A percentile compares a stretch with the other conserved stretches of the same genome.
Evolutionary conservation across 2,797 vertebrate genomes (phyloP).

Genomic region (Coregonus suidteri): DNA sequence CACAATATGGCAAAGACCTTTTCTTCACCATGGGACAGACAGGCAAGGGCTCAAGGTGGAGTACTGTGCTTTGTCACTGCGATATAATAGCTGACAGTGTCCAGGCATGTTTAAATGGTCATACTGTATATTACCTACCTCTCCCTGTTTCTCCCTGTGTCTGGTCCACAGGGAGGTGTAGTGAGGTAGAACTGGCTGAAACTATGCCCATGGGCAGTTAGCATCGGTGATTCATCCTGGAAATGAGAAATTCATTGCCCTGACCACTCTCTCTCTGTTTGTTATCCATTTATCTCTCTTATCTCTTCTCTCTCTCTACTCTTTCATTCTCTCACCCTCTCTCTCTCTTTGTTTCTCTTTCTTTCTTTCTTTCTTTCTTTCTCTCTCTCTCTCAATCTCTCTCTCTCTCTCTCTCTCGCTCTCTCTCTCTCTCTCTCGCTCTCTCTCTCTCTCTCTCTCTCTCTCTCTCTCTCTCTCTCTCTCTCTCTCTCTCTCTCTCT

Average conservation of each 20-base stretch:
- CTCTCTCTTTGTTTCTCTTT: too few species aligned
- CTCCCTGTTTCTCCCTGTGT: not conserved
- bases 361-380: too few species aligned
- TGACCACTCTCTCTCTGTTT: not conserved
- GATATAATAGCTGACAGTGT: not conserved
- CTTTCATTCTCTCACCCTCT: not conserved
- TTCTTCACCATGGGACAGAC: not conserved
- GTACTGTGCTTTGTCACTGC: not conserved
- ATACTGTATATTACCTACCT: not conserved
- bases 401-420: not conserved
- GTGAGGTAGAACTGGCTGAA: not conserved
- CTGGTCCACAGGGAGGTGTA: not conserved
- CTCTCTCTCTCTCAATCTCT: too few species aligned
- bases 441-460: too few species aligned
- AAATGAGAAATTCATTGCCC: slow-evolving; percentile 6
- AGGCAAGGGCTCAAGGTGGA: not conserved
- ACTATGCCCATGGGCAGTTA: not conserved
- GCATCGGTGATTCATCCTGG: slow-evolving; percentile 14
- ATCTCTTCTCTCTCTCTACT: not conserved
- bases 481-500: too few species aligned
- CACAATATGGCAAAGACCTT: not conserved
- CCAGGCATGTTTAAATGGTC: not conserved
- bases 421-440: too few species aligned
- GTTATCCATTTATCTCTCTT: not conserved
- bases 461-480: too few species aligned